Conservation (phyloP, 2,113 vertebrate genomes). For the Boulengeromyrus knoepffleri region DNA sequence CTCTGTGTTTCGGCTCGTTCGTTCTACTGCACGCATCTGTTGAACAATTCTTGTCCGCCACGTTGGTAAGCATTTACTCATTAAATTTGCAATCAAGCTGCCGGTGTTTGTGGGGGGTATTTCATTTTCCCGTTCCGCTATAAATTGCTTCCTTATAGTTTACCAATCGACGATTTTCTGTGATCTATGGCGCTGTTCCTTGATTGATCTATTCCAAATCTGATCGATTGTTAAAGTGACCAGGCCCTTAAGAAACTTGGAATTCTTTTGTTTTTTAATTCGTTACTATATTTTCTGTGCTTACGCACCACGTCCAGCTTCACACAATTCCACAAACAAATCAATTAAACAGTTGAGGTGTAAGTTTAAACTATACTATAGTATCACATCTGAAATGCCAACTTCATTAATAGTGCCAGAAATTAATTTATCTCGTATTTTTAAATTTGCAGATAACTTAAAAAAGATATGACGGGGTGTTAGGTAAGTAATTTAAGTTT, state of each 20-base stretch:
- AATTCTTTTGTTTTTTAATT: not conserved
- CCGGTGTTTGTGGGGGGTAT: not conserved
- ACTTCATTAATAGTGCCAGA: not conserved
- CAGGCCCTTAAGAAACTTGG: constrained; percentile 42
- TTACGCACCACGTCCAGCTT: not conserved
- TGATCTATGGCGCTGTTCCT: constrained; percentile 60
- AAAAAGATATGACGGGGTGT: not conserved
- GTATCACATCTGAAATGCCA: not conserved
- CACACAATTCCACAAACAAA: not conserved
- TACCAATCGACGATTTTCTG: constrained; percentile 52
- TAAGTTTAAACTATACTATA: not conserved
- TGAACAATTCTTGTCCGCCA: not conserved
- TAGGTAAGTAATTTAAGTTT: not conserved
- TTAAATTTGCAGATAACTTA: not conserved
- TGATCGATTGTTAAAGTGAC: constrained; percentile 56
- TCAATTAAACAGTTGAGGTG: not conserved
- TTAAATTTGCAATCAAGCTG: not conserved
- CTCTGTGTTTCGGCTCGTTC: not conserved
- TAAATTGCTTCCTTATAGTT: constrained; percentile 27
- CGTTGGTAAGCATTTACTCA: not conserved
- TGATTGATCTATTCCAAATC: constrained; percentile 59
- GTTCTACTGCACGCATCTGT: not conserved
- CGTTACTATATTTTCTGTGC: not conserved
- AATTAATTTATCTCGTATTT: not conserved
- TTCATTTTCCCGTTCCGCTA: constrained; percentile 16